These are phyloP conservation scores for Urosaurus nigricauda DNA, from an alignment of 2,797 vertebrate genomes.

Conservation along the genomic window DNA sequence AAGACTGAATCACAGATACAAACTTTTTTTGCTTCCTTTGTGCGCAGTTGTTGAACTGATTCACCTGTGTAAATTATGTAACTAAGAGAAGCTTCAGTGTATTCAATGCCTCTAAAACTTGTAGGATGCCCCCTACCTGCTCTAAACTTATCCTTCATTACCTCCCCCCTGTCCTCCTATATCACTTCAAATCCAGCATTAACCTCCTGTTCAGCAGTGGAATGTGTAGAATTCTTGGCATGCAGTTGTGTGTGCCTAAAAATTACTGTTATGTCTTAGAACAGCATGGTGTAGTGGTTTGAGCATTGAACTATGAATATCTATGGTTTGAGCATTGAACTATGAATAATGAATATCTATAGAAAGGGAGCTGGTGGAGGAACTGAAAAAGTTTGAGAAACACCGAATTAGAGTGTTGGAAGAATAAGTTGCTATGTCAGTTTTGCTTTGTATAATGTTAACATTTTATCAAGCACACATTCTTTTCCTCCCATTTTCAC, in stretches of 20 bases:
- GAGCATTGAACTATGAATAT: too few species aligned
- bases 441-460: too few species aligned
- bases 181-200: background rate
- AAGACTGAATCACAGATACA: background rate
- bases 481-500: too few species aligned
- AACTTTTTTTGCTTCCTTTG: conserved; percentile 27
- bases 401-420: background rate
- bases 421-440: background rate
- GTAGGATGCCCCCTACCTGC: background rate
- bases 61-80: background rate
- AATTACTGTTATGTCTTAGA: background rate
- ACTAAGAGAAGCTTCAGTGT: background rate
- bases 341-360: too few species aligned
- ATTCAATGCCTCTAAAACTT: background rate
- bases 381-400: too few species aligned
- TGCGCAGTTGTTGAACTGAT: conserved; percentile 30
- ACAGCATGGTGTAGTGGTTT: too few species aligned
- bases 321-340: too few species aligned
- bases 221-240: background rate
- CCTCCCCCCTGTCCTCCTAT: too few species aligned
- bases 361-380: background rate
- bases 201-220: background rate
- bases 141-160: background rate
- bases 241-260: background rate
- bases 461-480: too few species aligned